Conservation (phyloP, 2,888 invertebrate species). For the Hermaeophaga mercurialis region DNA sequence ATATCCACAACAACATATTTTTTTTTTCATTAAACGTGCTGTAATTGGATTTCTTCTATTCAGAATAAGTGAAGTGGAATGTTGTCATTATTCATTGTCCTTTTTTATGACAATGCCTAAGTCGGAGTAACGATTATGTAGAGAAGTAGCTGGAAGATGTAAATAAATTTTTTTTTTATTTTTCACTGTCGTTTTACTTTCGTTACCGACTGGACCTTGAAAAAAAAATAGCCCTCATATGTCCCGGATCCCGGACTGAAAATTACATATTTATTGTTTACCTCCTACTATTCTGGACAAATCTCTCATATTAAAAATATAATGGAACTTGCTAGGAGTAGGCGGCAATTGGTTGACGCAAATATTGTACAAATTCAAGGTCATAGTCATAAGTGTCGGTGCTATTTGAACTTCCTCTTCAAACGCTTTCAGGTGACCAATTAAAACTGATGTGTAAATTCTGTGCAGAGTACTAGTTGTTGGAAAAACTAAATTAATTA, state of each 20-base stretch:
- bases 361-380: constrained; percentile 82
- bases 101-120: too few species aligned
- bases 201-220: too few species aligned
- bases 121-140: too few species aligned
- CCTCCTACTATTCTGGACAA: constrained; percentile 78
- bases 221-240: neutral
- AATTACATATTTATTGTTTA: neutral
- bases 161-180: too few species aligned
- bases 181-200: too few species aligned
- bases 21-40: too few species aligned
- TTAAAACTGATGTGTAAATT: constrained; percentile 82
- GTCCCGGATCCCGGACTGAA: too few species aligned
- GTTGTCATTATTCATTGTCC: too few species aligned
- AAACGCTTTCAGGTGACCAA: constrained; percentile 77
- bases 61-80: too few species aligned
- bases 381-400: constrained; percentile 74
- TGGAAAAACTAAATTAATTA: constrained; percentile 86
- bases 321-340: constrained; percentile 92
- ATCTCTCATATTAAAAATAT: constrained; percentile 92
- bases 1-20: too few species aligned
- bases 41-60: too few species aligned
- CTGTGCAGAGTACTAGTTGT: constrained; percentile 75
- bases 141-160: too few species aligned
- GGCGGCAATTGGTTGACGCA: constrained; percentile 80
- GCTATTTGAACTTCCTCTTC: constrained; percentile 70